These are phyloP conservation scores for Corythornis vintsioides DNA, from an alignment of 2,113 vertebrate genomes.

Conservation along the genomic window DNA sequence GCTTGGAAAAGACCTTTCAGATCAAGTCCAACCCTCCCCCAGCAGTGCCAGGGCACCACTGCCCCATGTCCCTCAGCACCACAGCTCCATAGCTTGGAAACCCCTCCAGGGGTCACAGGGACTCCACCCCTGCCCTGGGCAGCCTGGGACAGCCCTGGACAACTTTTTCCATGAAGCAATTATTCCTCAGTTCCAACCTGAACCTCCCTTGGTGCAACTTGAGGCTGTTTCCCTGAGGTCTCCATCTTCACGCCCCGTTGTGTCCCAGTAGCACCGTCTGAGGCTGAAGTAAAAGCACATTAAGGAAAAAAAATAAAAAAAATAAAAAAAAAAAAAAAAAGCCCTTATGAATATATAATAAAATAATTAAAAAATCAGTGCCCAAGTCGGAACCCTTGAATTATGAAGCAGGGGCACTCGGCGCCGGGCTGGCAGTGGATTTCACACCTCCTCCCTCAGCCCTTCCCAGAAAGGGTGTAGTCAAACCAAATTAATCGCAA, in stretches of 20 bases:
- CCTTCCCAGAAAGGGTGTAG: not conserved
- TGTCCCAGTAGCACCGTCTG: not conserved
- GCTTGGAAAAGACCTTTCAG: too few relatives aligned
- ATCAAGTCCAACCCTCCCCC: too few relatives aligned
- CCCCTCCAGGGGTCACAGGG: too few relatives aligned
- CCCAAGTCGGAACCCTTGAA: not conserved
- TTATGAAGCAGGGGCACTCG: rapidly evolving
- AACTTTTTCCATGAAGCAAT: not conserved
- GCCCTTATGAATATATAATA: not conserved
- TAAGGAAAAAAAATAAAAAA: too few relatives aligned
- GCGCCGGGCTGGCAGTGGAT: not conserved
- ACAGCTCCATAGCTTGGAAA: too few relatives aligned
- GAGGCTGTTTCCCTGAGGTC: not conserved
- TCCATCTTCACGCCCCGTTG: rapidly evolving
- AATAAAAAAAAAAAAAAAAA: not conserved
- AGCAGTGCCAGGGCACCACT: too few relatives aligned
- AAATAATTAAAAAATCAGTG: rapidly evolving
- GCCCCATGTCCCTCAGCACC: too few relatives aligned
- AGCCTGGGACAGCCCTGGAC: too few relatives aligned
- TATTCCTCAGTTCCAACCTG: not conserved
- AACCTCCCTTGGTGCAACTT: not conserved
- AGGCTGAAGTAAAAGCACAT: not conserved
- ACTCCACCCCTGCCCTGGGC: too few relatives aligned
- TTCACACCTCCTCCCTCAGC: not conserved
- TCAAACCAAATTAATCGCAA: not conserved